Evolutionary conservation across 2,113 vertebrate genomes (phyloP), one percentile per base, ranked within the genome.

Genomic region (Leptodactylus fuscus): DNA sequence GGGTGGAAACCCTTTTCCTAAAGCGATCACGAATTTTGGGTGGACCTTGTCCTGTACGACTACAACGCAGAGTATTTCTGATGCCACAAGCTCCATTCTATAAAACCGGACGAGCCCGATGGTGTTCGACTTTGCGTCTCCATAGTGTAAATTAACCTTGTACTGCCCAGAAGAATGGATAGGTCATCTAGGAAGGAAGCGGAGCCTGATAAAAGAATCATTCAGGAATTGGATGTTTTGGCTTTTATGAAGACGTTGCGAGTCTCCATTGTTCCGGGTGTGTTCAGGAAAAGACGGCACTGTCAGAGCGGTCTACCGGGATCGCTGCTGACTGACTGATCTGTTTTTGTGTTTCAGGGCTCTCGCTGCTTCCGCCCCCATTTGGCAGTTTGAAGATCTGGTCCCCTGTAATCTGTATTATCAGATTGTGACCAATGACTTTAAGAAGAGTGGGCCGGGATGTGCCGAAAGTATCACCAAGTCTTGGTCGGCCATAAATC

Each of bases 321-420:
- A 44, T 44, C 41, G 4, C 41, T 5, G 41, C 9, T 44, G 4
- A 5, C 9, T 44, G 9, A 5, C 9, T 13, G 2, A 2, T 13
- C 11, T 48, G 67, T 27, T 22, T 29, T 38, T 10, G 5, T 7
- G 4, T 46, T 27, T 93, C 91, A 99, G 98, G 87, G 97, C 97
- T 88, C 91, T 99, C 87, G 97, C 98, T 70, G 91, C 97, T 5
- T 99, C 98, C 0, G 98, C 98, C 32, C 98, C 97, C 0, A 97
- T 98, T 89, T 98, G 96, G 97, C 96, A 98, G 88, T 98, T 99
- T 90, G 91, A 94, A 13, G 91, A 91, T 82, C 90, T 98, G 93
- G 95, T 96, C 88, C 93, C 95, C 0, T 99, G 97, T 90, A 95
- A 94, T 55, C 83, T 88, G 32, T 99, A 96, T 88, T 95, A 95